phyloP scores from a whole-genome alignment of 1,140 invertebrate genomes.

The Aphidius gifuensis region DNA sequence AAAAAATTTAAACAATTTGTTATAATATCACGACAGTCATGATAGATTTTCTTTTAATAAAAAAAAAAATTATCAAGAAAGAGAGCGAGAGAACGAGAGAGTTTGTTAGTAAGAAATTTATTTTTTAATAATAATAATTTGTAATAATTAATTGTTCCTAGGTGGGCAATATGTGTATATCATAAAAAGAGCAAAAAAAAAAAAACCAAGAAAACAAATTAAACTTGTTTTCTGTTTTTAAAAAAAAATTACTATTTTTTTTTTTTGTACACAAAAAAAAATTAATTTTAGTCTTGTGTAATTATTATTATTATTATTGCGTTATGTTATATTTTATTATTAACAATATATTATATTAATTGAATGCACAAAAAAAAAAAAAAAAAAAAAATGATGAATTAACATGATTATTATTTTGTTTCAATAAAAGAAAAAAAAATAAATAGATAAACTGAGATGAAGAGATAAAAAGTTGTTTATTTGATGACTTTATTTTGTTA shows the following conservation, averaged over 20 bases:
- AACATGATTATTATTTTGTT: neutral
- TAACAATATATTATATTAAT: constrained; percentile 55
- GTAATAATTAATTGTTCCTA: neutral
- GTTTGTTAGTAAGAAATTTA: no score
- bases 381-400: no score
- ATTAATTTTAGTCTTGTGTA: constrained; percentile 42
- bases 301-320: constrained; percentile 51
- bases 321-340: constrained; percentile 56
- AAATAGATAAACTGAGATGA: neutral
- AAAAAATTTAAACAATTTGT: no score
- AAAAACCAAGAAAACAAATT: constrained; percentile 1
- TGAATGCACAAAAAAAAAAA: constrained; percentile 22
- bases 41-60: no score
- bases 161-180: constrained; percentile 1
- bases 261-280: constrained; percentile 39
- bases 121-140: no score
- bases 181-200: neutral
- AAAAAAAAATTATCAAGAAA: no score
- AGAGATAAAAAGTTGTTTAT: neutral
- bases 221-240: neutral
- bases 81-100: no score
- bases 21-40: no score
- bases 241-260: constrained; percentile 24
- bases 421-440: neutral
- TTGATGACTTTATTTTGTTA: neutral